Conservation (phyloP, 2,113 vertebrate genomes). For the Zosterops borbonicus region DNA sequence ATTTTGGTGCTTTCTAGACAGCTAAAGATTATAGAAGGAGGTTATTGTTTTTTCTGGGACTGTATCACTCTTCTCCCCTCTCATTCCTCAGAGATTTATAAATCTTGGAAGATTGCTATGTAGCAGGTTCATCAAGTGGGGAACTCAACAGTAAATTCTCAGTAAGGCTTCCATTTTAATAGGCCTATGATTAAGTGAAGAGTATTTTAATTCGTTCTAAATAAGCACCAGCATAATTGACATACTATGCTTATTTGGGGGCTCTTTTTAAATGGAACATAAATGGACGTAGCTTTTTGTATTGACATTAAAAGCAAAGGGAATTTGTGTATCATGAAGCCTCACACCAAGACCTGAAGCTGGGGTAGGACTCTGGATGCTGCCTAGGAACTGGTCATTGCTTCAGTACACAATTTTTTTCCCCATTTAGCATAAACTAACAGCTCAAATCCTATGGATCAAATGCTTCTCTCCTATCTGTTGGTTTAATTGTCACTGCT, state of each 20-base stretch:
- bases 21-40: neutral
- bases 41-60: neutral
- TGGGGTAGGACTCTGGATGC: neutral
- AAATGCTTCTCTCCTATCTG: neutral
- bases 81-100: neutral
- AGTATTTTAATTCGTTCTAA: neutral
- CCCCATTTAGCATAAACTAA: neutral
- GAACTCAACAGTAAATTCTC: neutral
- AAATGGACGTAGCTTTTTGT: neutral
- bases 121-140: neutral
- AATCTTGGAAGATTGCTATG: neutral
- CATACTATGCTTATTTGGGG: neutral
- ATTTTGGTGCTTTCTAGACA: neutral
- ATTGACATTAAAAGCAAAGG: neutral
- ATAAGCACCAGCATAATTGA: neutral
- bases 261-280: neutral
- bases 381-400: neutral
- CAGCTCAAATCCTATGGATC: neutral
- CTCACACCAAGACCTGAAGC: neutral
- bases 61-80: neutral
- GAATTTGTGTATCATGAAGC: neutral
- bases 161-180: conserved; percentile 28
- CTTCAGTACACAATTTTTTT: neutral
- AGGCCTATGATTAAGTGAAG: neutral
- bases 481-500: neutral